Conservation (phyloP, 2,888 invertebrate species). For the Amphiduros pacificus region DNA sequence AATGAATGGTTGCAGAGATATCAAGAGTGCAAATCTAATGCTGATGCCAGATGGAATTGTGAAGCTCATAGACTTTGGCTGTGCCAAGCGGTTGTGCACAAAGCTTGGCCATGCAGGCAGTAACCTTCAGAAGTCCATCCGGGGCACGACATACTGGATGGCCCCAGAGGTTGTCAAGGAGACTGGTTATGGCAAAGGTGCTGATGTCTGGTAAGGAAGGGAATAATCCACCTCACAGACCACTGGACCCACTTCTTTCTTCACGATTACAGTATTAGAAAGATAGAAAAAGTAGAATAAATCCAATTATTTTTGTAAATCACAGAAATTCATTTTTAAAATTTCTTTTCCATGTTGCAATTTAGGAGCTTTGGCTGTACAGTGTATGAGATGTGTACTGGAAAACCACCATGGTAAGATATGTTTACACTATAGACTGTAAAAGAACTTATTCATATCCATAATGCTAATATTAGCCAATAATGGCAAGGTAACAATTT, state of each 20-base stretch:
- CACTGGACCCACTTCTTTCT: too few species aligned
- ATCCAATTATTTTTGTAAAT: too few species aligned
- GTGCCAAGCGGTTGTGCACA: constrained; percentile 34
- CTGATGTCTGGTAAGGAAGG: constrained; percentile 33
- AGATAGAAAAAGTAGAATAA: too few species aligned
- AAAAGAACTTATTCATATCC: background rate
- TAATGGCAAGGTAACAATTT: too few species aligned
- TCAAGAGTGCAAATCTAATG: constrained; percentile 40
- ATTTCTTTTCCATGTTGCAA: too few species aligned
- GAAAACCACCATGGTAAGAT: constrained; percentile 29
- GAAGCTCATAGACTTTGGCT: constrained; percentile 40
- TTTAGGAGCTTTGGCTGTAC: constrained; percentile 27
- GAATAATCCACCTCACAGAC: too few species aligned
- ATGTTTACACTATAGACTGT: too few species aligned
- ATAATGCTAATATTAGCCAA: too few species aligned
- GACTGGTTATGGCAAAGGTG: constrained; percentile 34
- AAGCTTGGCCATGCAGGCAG: background rate
- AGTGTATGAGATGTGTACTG: constrained; percentile 29
- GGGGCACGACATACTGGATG: constrained; percentile 40
- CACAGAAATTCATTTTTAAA: too few species aligned
- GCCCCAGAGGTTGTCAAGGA: constrained; percentile 38
- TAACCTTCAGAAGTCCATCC: constrained; percentile 11
- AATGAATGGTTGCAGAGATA: constrained; percentile 31
- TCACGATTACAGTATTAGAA: too few species aligned
- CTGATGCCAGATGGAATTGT: constrained; percentile 33